Conservation (phyloP, 1,140 invertebrate species). For the Drosophila lini region DNA sequence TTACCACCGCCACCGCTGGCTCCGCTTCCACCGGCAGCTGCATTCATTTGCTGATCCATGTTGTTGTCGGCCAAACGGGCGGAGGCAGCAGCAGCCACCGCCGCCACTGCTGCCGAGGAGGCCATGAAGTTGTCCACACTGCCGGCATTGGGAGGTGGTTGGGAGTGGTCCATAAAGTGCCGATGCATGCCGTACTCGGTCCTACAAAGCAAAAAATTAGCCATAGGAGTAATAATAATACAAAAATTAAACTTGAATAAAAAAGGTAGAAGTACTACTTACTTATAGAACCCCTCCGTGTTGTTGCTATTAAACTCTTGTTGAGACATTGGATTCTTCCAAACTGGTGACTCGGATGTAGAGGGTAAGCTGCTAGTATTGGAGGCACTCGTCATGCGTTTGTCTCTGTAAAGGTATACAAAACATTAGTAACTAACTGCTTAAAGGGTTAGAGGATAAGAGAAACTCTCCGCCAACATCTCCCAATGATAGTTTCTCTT, state of each 20-base stretch:
- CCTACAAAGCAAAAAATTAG: constrained; percentile 36
- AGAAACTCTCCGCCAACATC: background rate
- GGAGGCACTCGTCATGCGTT: constrained; percentile 82
- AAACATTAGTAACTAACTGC: background rate
- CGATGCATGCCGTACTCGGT: constrained; percentile 84
- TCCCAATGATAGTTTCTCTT: too few species aligned
- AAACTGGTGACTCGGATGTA: constrained; percentile 83
- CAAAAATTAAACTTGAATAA: too few species aligned
- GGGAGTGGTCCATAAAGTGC: constrained; percentile 84
- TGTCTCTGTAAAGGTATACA: constrained; percentile 60
- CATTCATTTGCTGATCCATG: constrained; percentile 76
- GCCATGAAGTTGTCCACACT: constrained; percentile 82
- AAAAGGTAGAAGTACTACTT: background rate
- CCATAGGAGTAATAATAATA: too few species aligned
- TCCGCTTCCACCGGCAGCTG: constrained; percentile 60
- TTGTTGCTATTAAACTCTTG: constrained; percentile 84
- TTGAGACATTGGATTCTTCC: constrained; percentile 84
- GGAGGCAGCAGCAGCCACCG: constrained; percentile 74
- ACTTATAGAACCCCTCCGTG: constrained; percentile 84
- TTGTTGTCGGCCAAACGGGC: constrained; percentile 76
- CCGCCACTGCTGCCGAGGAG: constrained; percentile 78
- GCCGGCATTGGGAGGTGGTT: constrained; percentile 76
- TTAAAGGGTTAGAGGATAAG: background rate
- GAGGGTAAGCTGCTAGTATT: constrained; percentile 82
- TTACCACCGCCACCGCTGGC: constrained; percentile 68